phyloP scores from a whole-genome alignment of 1,140 invertebrate species.

The Trialeurodes vaporariorum region DNA sequence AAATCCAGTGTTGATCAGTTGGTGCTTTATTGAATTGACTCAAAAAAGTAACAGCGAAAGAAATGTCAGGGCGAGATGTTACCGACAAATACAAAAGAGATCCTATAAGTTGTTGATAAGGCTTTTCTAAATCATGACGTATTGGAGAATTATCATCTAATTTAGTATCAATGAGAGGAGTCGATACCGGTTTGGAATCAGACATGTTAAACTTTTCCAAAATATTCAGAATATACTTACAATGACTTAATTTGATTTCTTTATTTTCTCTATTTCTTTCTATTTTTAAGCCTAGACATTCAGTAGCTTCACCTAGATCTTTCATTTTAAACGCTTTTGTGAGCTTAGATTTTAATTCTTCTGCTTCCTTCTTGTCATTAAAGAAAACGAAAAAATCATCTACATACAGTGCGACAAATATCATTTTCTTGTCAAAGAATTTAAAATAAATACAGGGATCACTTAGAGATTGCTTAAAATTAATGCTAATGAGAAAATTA shows the following conservation, averaged over 20 bases:
- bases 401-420: constrained; percentile 17
- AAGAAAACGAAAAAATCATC: constrained; percentile 10
- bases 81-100: constrained; percentile 7
- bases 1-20: constrained; percentile 4
- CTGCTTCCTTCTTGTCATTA: constrained; percentile 2
- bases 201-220: constrained; percentile 5
- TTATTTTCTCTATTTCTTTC: constrained; percentile 8
- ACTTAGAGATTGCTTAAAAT: constrained; percentile 19
- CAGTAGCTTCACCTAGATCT: background rate
- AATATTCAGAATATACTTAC: background rate
- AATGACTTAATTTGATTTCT: constrained; percentile 5
- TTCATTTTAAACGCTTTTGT: constrained; percentile 7
- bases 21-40: constrained; percentile 3
- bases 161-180: constrained; percentile 1
- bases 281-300: constrained; percentile 2
- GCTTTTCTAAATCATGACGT: too few relatives aligned
- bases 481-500: constrained; percentile 20
- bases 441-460: constrained; percentile 9
- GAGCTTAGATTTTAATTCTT: constrained; percentile 3
- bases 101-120: constrained; percentile 4
- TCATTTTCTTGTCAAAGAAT: background rate
- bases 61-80: constrained; percentile 7
- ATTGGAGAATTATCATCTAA: constrained; percentile 1
- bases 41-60: background rate
- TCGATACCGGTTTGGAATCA: constrained; percentile 4